Conservation (phyloP, 2,113 vertebrate genomes). For the Hemibagrus wyckioides region DNA sequence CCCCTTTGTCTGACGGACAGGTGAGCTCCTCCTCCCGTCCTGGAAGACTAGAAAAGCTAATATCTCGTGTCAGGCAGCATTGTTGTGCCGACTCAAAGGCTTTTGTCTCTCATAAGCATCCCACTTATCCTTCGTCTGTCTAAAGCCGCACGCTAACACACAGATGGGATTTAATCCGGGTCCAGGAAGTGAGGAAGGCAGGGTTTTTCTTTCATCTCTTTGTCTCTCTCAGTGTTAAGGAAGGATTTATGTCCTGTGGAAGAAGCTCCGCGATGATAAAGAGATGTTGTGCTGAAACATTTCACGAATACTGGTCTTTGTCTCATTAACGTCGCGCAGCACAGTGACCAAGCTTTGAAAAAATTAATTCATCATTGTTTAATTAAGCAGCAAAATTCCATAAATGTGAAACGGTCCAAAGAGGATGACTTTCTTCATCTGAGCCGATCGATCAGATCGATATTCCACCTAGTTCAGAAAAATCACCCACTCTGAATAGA, state of each 20-base stretch:
- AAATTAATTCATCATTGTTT: background rate
- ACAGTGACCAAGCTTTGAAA: background rate
- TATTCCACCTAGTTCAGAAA: too few relatives aligned
- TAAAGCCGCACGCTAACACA: conserved; percentile 25
- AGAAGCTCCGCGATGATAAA: background rate
- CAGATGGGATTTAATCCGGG: conserved; percentile 8
- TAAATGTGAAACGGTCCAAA: background rate
- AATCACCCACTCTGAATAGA: too few relatives aligned
- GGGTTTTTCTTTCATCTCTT: background rate
- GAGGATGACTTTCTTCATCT: background rate
- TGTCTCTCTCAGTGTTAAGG: background rate
- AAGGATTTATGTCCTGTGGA: background rate
- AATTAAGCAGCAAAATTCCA: background rate
- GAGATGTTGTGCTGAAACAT: background rate
- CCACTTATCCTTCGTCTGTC: conserved; percentile 18
- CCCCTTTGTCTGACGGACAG: background rate
- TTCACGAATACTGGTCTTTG: background rate
- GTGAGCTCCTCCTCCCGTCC: background rate
- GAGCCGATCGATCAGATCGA: background rate
- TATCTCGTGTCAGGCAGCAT: background rate
- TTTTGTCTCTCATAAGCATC: conserved; percentile 1
- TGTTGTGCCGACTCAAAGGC: background rate
- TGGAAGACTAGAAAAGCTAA: background rate
- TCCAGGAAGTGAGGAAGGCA: background rate
- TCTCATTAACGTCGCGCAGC: background rate